These are phyloP conservation scores for Catostylus mosaicus DNA, from an alignment of 30 jellyfish, hydroid and myxozoan species.

Conservation along the genomic window DNA sequence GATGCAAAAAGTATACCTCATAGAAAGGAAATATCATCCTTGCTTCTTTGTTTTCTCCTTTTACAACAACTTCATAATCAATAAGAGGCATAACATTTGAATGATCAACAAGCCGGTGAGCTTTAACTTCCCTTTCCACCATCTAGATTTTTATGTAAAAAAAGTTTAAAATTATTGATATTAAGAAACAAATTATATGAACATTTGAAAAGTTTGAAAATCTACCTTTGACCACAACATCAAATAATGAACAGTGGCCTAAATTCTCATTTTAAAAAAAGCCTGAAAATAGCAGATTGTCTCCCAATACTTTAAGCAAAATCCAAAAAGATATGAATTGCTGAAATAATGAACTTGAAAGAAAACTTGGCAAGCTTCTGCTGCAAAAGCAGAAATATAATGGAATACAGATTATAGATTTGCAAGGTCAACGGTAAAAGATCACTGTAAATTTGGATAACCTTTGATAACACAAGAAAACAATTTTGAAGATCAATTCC, in stretches of 20 bases:
- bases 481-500: too few relatives aligned
- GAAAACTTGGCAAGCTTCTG: not conserved
- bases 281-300: too few relatives aligned
- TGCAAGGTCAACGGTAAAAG: too few relatives aligned
- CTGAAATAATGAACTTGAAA: not conserved
- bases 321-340: not conserved
- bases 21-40: constrained; percentile 91
- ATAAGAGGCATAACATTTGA: constrained; percentile 91
- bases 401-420: too few relatives aligned
- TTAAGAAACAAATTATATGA: too few relatives aligned
- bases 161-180: too few relatives aligned
- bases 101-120: constrained; percentile 76
- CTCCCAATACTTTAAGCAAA: not conserved
- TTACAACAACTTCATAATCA: constrained; percentile 83
- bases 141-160: constrained; percentile 41
- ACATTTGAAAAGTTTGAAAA: not conserved
- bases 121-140: constrained; percentile 85
- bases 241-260: too few relatives aligned
- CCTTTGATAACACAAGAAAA: too few relatives aligned
- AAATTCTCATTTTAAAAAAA: too few relatives aligned
- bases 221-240: too few relatives aligned
- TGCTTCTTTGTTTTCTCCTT: constrained; percentile 83
- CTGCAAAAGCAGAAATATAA: too few relatives aligned
- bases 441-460: too few relatives aligned
- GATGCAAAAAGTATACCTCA: constrained; percentile 46